phyloP scores from a whole-genome alignment of 2,888 invertebrate genomes.

The Meghimatium bilineatum region DNA sequence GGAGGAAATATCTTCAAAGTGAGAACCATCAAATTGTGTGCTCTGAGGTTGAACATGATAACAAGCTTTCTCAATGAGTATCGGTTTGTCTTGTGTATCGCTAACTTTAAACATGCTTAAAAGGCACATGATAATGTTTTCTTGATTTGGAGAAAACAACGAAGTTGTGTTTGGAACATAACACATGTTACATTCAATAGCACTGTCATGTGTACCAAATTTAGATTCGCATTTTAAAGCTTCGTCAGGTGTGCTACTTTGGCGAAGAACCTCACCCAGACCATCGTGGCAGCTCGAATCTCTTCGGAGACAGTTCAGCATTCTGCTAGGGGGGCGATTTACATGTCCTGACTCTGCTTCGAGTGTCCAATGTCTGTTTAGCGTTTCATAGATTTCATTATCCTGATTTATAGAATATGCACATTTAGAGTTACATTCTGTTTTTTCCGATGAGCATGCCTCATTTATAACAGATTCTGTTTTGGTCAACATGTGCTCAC shows the following conservation, averaged over 20 bases:
- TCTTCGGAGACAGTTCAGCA: background rate
- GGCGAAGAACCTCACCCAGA: background rate
- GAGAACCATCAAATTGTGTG: background rate
- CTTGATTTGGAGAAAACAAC: background rate
- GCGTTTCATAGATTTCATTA: constrained; percentile 31
- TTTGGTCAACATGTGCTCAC: no score
- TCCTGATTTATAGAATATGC: background rate
- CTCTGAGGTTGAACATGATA: constrained; percentile 8
- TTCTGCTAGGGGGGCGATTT: background rate
- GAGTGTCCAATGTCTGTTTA: constrained; percentile 24
- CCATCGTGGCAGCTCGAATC: background rate
- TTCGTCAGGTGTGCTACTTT: background rate
- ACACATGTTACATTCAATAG: background rate
- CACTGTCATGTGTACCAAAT: background rate
- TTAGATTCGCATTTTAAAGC: background rate
- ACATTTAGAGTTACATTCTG: background rate
- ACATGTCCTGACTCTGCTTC: background rate
- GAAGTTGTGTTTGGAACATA: no score
- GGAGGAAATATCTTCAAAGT: background rate
- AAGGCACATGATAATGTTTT: constrained; percentile 18
- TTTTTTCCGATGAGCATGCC: background rate
- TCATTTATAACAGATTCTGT: background rate
- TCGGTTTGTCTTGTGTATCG: background rate
- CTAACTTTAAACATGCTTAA: constrained; percentile 13
- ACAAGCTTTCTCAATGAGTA: background rate